A percentile compares a stretch with the other conserved stretches of the same genome.
Evolutionary conservation across 2,888 invertebrate species (phyloP).

Genomic region (Eumerus sabulonum): DNA sequence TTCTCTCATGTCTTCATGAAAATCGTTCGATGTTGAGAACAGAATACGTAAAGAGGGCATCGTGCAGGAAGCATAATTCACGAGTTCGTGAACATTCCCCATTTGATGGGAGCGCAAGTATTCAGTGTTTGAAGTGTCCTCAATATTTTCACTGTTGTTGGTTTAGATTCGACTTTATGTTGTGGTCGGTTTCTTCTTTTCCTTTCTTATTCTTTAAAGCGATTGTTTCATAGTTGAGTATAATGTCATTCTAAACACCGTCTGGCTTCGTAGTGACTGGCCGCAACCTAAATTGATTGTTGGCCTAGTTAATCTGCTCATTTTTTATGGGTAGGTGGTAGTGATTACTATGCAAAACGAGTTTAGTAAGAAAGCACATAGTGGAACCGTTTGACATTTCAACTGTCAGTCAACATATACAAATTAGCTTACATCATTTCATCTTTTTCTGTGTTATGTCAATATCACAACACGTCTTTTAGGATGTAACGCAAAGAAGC

Average conservation of each 20-base stretch:
- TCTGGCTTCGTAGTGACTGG: slow-evolving; percentile 1
- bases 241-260: not conserved
- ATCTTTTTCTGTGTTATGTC: no score
- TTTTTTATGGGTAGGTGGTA: no score
- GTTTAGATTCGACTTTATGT: not conserved
- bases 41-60: not conserved
- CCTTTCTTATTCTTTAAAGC: not conserved
- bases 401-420: no score
- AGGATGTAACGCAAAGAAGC: no score
- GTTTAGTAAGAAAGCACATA: no score
- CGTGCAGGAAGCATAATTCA: slow-evolving; percentile 28
- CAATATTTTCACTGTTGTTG: slow-evolving; percentile 4
- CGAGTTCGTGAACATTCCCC: slow-evolving; percentile 35
- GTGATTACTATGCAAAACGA: no score
- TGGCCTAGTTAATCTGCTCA: no score
- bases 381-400: no score
- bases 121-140: slow-evolving; percentile 17
- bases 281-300: no score
- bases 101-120: slow-evolving; percentile 8
- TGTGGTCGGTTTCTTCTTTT: slow-evolving; percentile 13
- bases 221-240: slow-evolving; percentile 11
- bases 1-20: not conserved
- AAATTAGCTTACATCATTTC: no score
- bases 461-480: no score
- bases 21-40: slow-evolving; percentile 21